Evolutionary conservation across 2,113 vertebrate species (phyloP).

Genomic region (Embiotoca jacksoni): DNA sequence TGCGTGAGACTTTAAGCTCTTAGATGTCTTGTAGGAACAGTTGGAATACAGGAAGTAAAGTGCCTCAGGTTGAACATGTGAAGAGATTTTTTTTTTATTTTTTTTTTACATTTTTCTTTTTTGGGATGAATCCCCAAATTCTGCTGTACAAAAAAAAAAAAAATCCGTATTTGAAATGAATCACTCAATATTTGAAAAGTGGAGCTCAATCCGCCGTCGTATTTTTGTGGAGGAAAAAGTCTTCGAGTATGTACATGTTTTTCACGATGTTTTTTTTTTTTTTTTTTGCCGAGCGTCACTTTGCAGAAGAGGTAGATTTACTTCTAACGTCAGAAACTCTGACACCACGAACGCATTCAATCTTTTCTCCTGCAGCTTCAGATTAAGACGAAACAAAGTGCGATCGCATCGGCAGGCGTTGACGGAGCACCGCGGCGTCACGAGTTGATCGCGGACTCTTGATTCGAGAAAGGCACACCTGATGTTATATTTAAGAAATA

Average conservation of each 20-base stretch:
- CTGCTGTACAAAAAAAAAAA: not conserved
- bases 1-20: slow-evolving; percentile 58
- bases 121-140: slow-evolving; percentile 15
- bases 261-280: not conserved
- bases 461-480: not conserved
- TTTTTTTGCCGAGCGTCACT: too few relatives aligned
- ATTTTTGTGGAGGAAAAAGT: not conserved
- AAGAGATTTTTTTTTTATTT: not conserved
- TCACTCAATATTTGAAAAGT: slow-evolving; percentile 8
- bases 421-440: not conserved
- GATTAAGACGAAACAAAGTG: slow-evolving; percentile 18
- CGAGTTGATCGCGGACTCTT: slow-evolving; percentile 8
- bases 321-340: not conserved
- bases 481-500: not conserved
- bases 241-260: not conserved
- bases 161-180: not conserved
- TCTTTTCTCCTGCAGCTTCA: slow-evolving; percentile 1
- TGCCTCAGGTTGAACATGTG: slow-evolving; percentile 41
- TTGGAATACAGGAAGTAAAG: slow-evolving; percentile 38
- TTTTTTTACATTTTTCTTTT: too few relatives aligned
- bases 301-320: slow-evolving; percentile 1
- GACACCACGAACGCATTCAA: not conserved
- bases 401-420: not conserved
- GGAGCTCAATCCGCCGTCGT: slow-evolving; percentile 3
- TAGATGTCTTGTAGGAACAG: slow-evolving; percentile 45